phyloP scores from a whole-genome alignment of 2,113 vertebrate genomes.

The Dermatemys mawii region DNA sequence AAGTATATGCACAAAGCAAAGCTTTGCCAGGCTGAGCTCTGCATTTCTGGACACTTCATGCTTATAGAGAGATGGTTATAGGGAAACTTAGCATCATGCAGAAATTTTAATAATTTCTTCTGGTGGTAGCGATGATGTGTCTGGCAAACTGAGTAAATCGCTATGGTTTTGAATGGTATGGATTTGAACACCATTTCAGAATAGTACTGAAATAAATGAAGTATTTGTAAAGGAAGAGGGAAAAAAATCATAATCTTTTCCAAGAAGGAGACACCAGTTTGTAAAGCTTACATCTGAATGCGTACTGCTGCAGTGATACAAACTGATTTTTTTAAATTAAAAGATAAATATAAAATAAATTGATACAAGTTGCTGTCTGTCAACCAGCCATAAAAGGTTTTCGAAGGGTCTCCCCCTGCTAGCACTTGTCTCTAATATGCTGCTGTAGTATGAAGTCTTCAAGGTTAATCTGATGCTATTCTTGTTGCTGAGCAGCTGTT shows the following conservation, averaged over 20 bases:
- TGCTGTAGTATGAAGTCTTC: neutral
- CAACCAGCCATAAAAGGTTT: neutral
- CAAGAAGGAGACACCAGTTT: constrained; percentile 1
- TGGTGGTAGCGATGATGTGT: neutral
- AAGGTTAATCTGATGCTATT: neutral
- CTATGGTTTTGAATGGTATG: neutral
- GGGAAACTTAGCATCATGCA: neutral
- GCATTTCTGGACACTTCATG: neutral
- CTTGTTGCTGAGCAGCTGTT: neutral
- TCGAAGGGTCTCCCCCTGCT: neutral
- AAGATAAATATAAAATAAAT: neutral
- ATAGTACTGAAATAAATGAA: neutral
- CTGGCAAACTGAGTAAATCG: neutral
- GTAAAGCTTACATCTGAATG: neutral
- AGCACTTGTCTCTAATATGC: neutral
- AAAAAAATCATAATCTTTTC: neutral
- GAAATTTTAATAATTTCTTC: neutral
- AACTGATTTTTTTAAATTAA: neutral
- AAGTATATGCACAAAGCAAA: neutral
- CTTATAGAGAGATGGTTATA: neutral
- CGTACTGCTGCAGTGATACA: neutral
- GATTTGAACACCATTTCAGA: neutral
- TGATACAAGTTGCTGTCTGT: neutral
- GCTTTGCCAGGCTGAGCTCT: neutral
- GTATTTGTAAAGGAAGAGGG: neutral